Conservation (phyloP, 1,140 invertebrate genomes). For the Bombus turneri region DNA sequence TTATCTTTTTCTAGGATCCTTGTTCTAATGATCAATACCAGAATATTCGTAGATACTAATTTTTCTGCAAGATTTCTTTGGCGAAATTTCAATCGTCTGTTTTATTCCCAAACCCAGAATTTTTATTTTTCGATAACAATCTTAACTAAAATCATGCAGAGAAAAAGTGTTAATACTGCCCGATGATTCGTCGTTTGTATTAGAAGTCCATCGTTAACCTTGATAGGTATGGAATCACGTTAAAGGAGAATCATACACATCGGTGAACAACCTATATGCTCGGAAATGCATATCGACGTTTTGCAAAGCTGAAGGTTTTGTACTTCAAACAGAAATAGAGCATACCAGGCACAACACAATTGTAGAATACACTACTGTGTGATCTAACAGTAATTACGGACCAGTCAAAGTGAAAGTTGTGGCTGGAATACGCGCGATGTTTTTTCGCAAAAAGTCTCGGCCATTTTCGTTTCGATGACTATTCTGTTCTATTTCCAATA, state of each 20-base stretch:
- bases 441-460: neutral
- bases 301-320: neutral
- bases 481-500: neutral
- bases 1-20: neutral
- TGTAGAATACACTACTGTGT: neutral
- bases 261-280: constrained; percentile 52
- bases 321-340: constrained; percentile 40
- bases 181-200: neutral
- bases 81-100: neutral
- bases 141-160: neutral
- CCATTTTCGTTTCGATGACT: neutral
- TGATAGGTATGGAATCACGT: neutral
- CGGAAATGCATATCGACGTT: constrained; percentile 44
- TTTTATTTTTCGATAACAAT: neutral
- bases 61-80: neutral
- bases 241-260: neutral
- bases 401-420: constrained; percentile 27
- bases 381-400: constrained; percentile 35
- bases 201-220: constrained; percentile 4
- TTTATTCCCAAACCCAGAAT: neutral
- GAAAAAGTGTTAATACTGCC: neutral
- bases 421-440: neutral
- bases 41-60: neutral
- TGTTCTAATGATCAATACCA: neutral
- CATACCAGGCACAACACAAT: neutral